Evolutionary conservation across 37 sponge, comb jelly and placozoan genomes (phyloP), one percentile per base, ranked within the genome.

Genomic region (Halisarca cf. caerulea): DNA sequence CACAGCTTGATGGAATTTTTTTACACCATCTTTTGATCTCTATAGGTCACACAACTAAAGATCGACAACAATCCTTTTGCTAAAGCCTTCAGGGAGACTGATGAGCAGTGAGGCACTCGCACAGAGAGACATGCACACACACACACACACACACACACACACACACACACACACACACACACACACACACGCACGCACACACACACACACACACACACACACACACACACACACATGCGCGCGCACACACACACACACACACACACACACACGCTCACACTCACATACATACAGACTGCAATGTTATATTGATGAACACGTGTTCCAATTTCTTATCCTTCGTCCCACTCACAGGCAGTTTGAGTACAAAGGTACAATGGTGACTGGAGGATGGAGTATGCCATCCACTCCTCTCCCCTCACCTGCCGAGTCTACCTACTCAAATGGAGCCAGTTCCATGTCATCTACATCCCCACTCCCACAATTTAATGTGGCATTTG

Each of bases 21-120:
- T n/a, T n/a, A 14, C 51, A 62, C 64, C 64, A 30, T n/a, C 64
- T 25, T 74, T 69, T 4, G 2, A 4, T 36, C 21, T 24, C 44
- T 58, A 27, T 47, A 87, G 90, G 89, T 94, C 14, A 94, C 95
- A 20, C 91, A 94, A 60, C 85, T 94, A 33, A 94, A 94, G 57
- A 94, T 94, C 27, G 92, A 94, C 68, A 78, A 94, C 61, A 94
- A 94, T 53, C 95, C 92, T 35, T 94, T 91, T 91, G 95, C 95
- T 20, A 94, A 91, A 62, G 95, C 92, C 9, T 94, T 94, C 30
- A 47, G 92, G 0, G 92, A 94, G 36, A 42, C 79, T 77, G 23
- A 61, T n/a, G 92, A 91, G 2, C 60, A 69, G 38, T 88, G 81
- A 80, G 32, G 58, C n/a, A n/a, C n/a, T n/a, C n/a, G n/a, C n/a